phyloP scores from a whole-genome alignment of 2,797 vertebrate species.

The Alosa sapidissima region DNA sequence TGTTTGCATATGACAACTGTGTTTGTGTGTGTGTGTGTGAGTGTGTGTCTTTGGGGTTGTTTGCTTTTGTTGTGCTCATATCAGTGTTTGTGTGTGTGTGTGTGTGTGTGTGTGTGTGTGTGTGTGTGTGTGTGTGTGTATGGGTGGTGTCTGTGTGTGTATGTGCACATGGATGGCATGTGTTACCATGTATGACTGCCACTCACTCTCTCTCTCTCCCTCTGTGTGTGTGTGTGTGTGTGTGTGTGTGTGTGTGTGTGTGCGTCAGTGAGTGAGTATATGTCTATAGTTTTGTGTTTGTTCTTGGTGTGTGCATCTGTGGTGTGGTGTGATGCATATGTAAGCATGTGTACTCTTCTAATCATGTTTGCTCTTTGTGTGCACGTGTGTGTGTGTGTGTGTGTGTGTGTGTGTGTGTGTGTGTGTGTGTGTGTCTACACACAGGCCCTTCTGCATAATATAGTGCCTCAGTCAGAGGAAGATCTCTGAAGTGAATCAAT shows the following conservation, averaged over 20 bases:
- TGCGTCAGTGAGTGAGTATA: neutral
- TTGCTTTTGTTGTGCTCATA: neutral
- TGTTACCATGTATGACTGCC: neutral
- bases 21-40: neutral
- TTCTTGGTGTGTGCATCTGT: neutral
- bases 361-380: neutral
- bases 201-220: too few relatives aligned
- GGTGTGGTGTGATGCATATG: neutral
- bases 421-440: neutral
- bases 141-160: neutral
- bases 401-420: slow-evolving; percentile 3
- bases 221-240: neutral
- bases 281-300: neutral
- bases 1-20: neutral
- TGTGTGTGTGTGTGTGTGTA: neutral
- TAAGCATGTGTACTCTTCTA: neutral
- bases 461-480: slow-evolving; percentile 1
- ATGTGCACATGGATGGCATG: neutral
- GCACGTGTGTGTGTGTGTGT: slow-evolving; percentile 18
- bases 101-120: neutral
- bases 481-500: slow-evolving; percentile 46
- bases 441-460: neutral
- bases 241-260: neutral
- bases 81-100: neutral
- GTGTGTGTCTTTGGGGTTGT: neutral